A percentile compares a stretch with the other conserved stretches of the same genome.
Evolutionary conservation across 2,797 vertebrate species (phyloP).

Genomic region (Microctenopoma stevenorrisi): DNA sequence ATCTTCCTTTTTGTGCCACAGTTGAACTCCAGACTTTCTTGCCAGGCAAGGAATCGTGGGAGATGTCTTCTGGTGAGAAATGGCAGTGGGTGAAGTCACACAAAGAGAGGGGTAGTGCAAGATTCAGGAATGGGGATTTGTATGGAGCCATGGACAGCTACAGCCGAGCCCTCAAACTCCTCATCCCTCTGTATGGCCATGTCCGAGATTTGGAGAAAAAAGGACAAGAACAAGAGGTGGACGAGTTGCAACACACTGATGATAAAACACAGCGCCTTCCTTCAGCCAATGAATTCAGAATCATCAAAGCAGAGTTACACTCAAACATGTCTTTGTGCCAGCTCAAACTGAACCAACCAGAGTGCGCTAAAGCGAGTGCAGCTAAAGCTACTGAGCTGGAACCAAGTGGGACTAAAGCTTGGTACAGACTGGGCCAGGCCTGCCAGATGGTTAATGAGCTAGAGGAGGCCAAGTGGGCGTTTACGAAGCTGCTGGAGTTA

Average conservation of each 20-base stretch:
- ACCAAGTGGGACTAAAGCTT: slow-evolving; percentile 85
- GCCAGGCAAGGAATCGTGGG: slow-evolving; percentile 86
- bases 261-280: slow-evolving; percentile 42
- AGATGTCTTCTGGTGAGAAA: slow-evolving; percentile 84
- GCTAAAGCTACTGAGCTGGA: slow-evolving; percentile 85
- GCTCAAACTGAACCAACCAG: slow-evolving; percentile 85
- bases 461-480: slow-evolving; percentile 84
- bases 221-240: slow-evolving; percentile 16
- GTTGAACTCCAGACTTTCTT: slow-evolving; percentile 86
- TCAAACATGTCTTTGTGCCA: slow-evolving; percentile 92
- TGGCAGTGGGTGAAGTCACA: slow-evolving; percentile 84
- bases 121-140: slow-evolving; percentile 86
- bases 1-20: slow-evolving; percentile 53
- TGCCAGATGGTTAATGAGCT: slow-evolving; percentile 87
- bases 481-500: slow-evolving; percentile 83
- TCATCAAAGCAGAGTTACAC: slow-evolving; percentile 85
- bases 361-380: slow-evolving; percentile 83
- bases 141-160: slow-evolving; percentile 88
- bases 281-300: slow-evolving; percentile 70
- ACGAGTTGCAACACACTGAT: slow-evolving; percentile 35
- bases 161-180: slow-evolving; percentile 86
- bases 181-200: slow-evolving; percentile 79
- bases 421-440: slow-evolving; percentile 90
- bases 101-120: slow-evolving; percentile 83
- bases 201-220: slow-evolving; percentile 45